These are phyloP conservation scores for Pogonophryne albipinna DNA, from an alignment of 2,797 vertebrate species.

Conservation along the genomic window DNA sequence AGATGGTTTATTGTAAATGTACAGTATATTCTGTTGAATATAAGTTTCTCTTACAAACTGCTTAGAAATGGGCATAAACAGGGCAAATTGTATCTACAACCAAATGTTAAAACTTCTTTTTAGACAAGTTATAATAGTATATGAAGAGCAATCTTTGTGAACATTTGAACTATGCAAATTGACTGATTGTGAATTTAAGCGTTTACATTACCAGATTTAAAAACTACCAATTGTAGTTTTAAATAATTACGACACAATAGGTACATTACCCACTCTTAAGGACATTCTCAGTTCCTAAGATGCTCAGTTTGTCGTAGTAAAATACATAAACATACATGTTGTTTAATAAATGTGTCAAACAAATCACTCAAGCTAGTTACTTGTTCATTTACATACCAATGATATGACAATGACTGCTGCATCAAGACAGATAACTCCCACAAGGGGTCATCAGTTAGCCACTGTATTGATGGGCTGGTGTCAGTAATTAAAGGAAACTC, in stretches of 20 bases:
- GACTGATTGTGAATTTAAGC: not conserved
- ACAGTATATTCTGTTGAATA: slow-evolving; percentile 6
- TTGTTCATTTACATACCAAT: not conserved
- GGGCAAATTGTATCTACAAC: not conserved
- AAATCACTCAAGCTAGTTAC: not conserved
- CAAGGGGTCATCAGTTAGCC: slow-evolving; percentile 70
- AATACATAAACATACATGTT: not conserved
- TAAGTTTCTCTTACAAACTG: not conserved
- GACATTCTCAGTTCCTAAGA: not conserved
- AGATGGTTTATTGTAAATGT: slow-evolving; percentile 24
- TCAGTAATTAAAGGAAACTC: not conserved
- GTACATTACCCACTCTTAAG: not conserved
- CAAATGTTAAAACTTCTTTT: not conserved
- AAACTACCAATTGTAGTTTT: not conserved
- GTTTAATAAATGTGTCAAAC: not conserved
- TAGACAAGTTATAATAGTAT: not conserved
- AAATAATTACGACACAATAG: not conserved
- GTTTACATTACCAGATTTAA: not conserved
- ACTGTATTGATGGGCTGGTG: not conserved
- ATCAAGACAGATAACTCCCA: slow-evolving; percentile 49
- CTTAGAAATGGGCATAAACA: slow-evolving; percentile 1
- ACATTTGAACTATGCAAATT: slow-evolving; percentile 12
- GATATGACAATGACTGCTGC: not conserved
- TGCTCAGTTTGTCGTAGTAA: not conserved
- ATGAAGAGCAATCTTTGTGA: not conserved